Evolutionary conservation across 1,140 invertebrate species (phyloP), one percentile per base, ranked within the genome.

Genomic region (Potamilus streckersoni): DNA sequence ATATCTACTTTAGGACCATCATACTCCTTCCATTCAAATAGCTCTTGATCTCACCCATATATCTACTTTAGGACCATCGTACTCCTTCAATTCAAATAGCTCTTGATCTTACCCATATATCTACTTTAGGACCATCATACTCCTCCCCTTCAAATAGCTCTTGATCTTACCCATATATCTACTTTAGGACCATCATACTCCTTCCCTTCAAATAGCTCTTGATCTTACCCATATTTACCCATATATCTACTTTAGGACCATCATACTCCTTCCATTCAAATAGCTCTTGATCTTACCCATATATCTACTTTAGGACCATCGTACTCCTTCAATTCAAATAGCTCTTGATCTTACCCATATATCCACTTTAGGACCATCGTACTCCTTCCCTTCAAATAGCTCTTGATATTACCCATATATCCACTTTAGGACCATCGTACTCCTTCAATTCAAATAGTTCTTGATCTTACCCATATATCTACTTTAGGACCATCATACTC

Each of bases 81-180:
- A 99, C 87, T 96, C 94, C 86, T 96, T 96, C 68, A 97, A 97
- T 81, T 98, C 96, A 91, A 99, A 98, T 65, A 99, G 93, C 92
- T 99, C 97, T n/a, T n/a, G n/a, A n/a, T n/a, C n/a, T n/a, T n/a
- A 97, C 96, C 97, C 97, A 99, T 88, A 99, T 95, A 92, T 99
- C 97, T 76, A 97, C 97, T 92, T 97, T 95, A 56, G 96, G 96
- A 16, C 97, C 97, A 83, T 97, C 96, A 86, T 99, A 99, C 87
- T 96, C 94, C 86, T 96, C 96, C 68, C 97, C 97, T 81, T 98
- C 96, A 91, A 99, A 98, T 65, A 99, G 93, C 92, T 99, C 97
- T n/a, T n/a, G n/a, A n/a, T n/a, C n/a, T n/a, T n/a, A 97, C 96
- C 97, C 97, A 99, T 88, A 99, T 95, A 92, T 99, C 97, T 76